Percentiles rank a stretch among this genome's conserved stretches.
phyloP scores from a whole-genome alignment of 92 coral and sea anemone genomes.

The Epizoanthus stellaris region DNA sequence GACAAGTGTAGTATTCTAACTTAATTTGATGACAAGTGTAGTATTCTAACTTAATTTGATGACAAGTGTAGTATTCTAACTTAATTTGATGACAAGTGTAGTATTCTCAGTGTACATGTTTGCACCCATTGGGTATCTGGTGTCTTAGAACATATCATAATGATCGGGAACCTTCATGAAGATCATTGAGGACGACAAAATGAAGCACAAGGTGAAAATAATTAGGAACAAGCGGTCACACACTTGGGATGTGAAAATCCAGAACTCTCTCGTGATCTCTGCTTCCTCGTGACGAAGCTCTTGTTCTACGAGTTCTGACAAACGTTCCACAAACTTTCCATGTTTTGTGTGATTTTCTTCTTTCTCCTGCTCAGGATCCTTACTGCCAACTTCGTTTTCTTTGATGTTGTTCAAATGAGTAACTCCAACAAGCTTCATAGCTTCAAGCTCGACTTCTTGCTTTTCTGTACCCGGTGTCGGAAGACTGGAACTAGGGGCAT shows the following conservation, averaged over 20 bases:
- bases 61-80: too few relatives aligned
- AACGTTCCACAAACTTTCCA: conserved; percentile 59
- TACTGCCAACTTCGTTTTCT: conserved; percentile 4
- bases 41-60: too few relatives aligned
- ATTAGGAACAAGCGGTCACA: conserved; percentile 82
- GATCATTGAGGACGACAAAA: conserved; percentile 68
- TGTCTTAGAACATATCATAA: conserved; percentile 51
- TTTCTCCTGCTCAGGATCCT: conserved; percentile 22
- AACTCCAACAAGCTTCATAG: conserved; percentile 64
- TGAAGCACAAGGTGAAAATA: conserved; percentile 67
- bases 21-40: too few relatives aligned
- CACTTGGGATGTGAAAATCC: conserved; percentile 88
- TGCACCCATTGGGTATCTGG: not conserved
- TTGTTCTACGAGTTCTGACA: conserved; percentile 60
- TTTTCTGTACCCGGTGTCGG: not conserved
- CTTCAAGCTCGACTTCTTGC: conserved; percentile 29
- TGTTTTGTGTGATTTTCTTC: conserved; percentile 12
- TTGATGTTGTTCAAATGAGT: conserved; percentile 45
- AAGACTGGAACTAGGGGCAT: conserved; percentile 60
- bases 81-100: too few relatives aligned
- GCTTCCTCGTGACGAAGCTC: conserved; percentile 42
- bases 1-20: too few relatives aligned
- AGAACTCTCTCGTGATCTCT: conserved; percentile 64
- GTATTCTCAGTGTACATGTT: not conserved
- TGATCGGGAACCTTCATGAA: conserved; percentile 84